Percentiles rank a stretch among this genome's conserved stretches.
These are phyloP conservation scores for Drosophila prostipennis DNA, from an alignment of 2,888 invertebrate species.

Conservation along the genomic window DNA sequence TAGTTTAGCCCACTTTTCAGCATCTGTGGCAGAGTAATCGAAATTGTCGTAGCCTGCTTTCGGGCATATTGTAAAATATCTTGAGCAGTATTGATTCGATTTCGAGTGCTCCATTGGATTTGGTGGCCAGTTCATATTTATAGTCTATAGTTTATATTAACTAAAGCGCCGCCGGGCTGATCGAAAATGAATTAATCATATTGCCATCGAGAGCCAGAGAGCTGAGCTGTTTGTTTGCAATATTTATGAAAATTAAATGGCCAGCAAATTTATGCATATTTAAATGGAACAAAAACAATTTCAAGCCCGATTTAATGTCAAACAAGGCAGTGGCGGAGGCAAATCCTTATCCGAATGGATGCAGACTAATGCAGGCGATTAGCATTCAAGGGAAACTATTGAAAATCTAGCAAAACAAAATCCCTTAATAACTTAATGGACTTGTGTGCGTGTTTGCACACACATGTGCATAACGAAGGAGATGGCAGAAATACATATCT, in stretches of 20 bases:
- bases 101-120: neutral
- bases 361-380: slow-evolving; percentile 43
- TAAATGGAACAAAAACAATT: slow-evolving; percentile 60
- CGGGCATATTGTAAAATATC: slow-evolving; percentile 23
- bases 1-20: slow-evolving; percentile 7
- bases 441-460: slow-evolving; percentile 59
- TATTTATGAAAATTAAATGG: slow-evolving; percentile 51
- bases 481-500: neutral
- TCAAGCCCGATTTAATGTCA: slow-evolving; percentile 43
- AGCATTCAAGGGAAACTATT: slow-evolving; percentile 49
- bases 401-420: slow-evolving; percentile 61
- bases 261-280: slow-evolving; percentile 62
- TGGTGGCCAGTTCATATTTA: neutral
- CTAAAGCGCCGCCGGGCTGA: slow-evolving; percentile 2
- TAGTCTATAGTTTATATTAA: slow-evolving; percentile 6
- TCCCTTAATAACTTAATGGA: slow-evolving; percentile 80
- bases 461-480: slow-evolving; percentile 21
- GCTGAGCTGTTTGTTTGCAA: slow-evolving; percentile 11
- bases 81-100: slow-evolving; percentile 3
- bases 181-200: slow-evolving; percentile 34
- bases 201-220: slow-evolving; percentile 2
- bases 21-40: neutral
- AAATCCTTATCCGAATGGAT: slow-evolving; percentile 27
- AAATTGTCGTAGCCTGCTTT: slow-evolving; percentile 24
- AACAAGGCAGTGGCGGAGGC: slow-evolving; percentile 28